Evolutionary conservation across 2,113 vertebrate species (phyloP), one percentile per base, ranked within the genome.

Genomic region (Sorex araneus): DNA sequence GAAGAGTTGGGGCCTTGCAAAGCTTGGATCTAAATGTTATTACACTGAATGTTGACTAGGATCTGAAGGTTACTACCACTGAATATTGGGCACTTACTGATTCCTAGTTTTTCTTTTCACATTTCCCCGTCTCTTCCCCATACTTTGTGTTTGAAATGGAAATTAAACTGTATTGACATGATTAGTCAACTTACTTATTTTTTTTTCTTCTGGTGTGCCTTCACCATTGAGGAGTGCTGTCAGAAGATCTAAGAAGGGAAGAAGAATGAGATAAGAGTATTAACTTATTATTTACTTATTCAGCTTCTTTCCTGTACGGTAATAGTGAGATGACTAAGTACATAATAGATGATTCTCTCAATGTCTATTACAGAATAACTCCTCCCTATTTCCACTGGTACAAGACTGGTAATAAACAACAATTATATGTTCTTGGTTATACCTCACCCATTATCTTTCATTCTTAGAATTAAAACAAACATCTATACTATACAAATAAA

Each of bases 121-220:
- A 21, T 8, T 57, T 74, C 3, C 32, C 8, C 13, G 21, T 64
- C 18, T 80, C 9, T 69, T 75, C 34, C 27, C 47, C 3, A 30
- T 66, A n/a, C 11, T 79, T 87, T 84, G 45, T 75, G 21, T 43
- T 36, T 47, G 28, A 13, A 27, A 30, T 73, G 19, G 13, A 87
- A 78, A 73, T 34, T 21, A 60, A 63, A 4, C 27, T 66, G 23
- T 32, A 79, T 25, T 67, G 50, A 67, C 45, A 79, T 76, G 32
- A 84, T 85, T 54, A 54, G 73, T 67, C 30, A 16, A 8, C 21
- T 92, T 89, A 87, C 54, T 69, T 91, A 45, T 34, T 54, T 54
- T 54, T 54, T 54, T 16, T 16, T 54, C 36, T 75, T 70, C 36
- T 67, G 25, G 23, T 2, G 60, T 83, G 45, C 43, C 73, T 90